These are phyloP conservation scores for Bradypodion ventrale DNA, from an alignment of 2,797 vertebrate genomes.

Conservation along the genomic window DNA sequence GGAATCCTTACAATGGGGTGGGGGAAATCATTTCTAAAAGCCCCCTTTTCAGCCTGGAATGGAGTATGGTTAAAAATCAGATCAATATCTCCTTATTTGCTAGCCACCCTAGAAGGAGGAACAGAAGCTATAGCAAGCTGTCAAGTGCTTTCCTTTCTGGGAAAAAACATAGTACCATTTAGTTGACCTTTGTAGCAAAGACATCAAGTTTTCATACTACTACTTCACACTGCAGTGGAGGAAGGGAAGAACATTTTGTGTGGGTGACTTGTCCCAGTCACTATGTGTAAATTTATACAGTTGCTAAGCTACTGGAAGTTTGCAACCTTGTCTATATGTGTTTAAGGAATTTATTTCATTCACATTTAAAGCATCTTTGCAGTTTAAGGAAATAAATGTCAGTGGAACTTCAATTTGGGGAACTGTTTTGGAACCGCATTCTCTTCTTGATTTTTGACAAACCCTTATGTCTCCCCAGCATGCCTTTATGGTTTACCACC, in stretches of 20 bases:
- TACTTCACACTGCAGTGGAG: neutral
- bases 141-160: neutral
- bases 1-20: neutral
- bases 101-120: neutral
- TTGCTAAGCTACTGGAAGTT: constrained; percentile 13
- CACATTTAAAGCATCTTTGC: neutral
- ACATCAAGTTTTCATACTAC: neutral
- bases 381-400: neutral
- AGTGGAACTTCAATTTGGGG: neutral
- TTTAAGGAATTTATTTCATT: neutral
- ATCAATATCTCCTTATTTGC: neutral
- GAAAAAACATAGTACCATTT: neutral
- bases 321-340: neutral
- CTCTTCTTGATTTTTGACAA: too few species aligned
- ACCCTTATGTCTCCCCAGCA: too few species aligned
- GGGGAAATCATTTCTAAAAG: neutral
- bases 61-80: neutral
- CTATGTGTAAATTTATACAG: constrained; percentile 4
- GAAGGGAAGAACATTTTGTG: neutral
- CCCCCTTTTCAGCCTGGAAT: neutral
- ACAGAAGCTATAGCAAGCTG: neutral
- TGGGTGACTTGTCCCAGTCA: neutral
- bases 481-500: too few species aligned
- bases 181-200: neutral
- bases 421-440: neutral